Evolutionary conservation across 2,113 vertebrate genomes (phyloP), one percentile per base, ranked within the genome.

Genomic region (Hemiprocne comata): DNA sequence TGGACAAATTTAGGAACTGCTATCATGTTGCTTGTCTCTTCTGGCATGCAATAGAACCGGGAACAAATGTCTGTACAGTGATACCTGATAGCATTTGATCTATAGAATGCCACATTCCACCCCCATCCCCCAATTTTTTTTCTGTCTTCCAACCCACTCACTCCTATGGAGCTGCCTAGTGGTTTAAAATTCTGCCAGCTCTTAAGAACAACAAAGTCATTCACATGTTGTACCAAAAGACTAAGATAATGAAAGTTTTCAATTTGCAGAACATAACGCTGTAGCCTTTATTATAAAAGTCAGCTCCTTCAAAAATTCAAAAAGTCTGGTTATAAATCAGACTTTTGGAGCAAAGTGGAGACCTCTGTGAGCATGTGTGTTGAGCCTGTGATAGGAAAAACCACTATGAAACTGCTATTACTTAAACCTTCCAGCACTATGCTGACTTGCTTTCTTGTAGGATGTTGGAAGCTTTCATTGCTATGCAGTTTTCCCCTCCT

Each of bases 51-150:
- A 80, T 66, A 93, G 77, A 50, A 38, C 80, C 13, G 42, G 67
- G 87, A 95, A 95, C 95, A 94, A 93, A 84, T 94, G 92, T 64
- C 76, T 91, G 77, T 72, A 66, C 80, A 82, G 40, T 93, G 85
- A 65, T 34, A 53, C 65, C 73, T 93, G 76, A 86, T 95, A 66
- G 53, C 31, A 69, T 69, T 94, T 91, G 61, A 83, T 91, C 74
- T 89, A 28, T 17, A 74, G 81, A 94, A 91, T 96, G 82, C 55
- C 69, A 55, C 61, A 44, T 16, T 90, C 83, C 38, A 58, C 66
- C 51, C 53, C 67, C 57, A 23, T 13, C 26, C 33, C 61, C 9
- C 18, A 23, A 3, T 13, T 33, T 77, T 54, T 44, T 64, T 28
- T 84, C 29, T 5, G 0, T 67, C 93, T 67, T 65, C 79, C 64